These are phyloP conservation scores for Torymus aiolomorphi DNA, from an alignment of 2,888 invertebrate species.

Conservation along the genomic window DNA sequence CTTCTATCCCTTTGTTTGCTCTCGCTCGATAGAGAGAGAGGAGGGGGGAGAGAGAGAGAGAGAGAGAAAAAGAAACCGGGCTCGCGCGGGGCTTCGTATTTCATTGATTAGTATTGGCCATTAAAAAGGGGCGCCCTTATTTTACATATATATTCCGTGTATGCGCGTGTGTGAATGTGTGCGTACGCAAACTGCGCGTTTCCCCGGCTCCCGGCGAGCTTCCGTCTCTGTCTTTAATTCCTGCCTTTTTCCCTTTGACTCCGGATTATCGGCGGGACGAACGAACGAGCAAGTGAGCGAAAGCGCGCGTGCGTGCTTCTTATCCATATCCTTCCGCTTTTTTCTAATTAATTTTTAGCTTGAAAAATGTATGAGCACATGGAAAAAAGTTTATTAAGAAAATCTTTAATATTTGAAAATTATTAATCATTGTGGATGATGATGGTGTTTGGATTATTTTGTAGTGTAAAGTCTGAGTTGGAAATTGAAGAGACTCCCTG, in stretches of 20 bases:
- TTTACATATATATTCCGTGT: conserved; percentile 52
- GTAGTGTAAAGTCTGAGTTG: too few relatives aligned
- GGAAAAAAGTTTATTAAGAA: too few relatives aligned
- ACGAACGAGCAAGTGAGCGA: too few relatives aligned
- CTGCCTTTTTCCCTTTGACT: conserved; percentile 16
- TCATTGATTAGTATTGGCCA: conserved; percentile 75
- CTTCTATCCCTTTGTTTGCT: conserved; percentile 72
- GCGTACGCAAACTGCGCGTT: not conserved
- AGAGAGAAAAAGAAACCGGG: conserved; percentile 62
- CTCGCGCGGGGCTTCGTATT: conserved; percentile 70
- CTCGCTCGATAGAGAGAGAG: conserved; percentile 48
- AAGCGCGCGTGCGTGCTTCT: too few relatives aligned
- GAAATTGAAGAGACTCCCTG: too few relatives aligned
- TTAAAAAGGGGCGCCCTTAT: conserved; percentile 72
- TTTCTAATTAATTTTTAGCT: too few relatives aligned
- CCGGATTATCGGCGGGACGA: not conserved
- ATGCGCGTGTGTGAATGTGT: not conserved
- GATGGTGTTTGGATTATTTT: too few relatives aligned
- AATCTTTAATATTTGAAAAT: too few relatives aligned
- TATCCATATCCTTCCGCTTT: too few relatives aligned
- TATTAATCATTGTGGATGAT: too few relatives aligned
- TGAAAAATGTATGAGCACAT: too few relatives aligned
- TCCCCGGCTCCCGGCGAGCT: not conserved
- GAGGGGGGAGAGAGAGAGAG: not conserved
- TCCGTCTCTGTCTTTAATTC: not conserved